Percentiles rank a stretch among this genome's conserved stretches.
These are phyloP conservation scores for Pseudanteris insignis DNA, from an alignment of 2,888 invertebrate genomes.

Conservation along the genomic window DNA sequence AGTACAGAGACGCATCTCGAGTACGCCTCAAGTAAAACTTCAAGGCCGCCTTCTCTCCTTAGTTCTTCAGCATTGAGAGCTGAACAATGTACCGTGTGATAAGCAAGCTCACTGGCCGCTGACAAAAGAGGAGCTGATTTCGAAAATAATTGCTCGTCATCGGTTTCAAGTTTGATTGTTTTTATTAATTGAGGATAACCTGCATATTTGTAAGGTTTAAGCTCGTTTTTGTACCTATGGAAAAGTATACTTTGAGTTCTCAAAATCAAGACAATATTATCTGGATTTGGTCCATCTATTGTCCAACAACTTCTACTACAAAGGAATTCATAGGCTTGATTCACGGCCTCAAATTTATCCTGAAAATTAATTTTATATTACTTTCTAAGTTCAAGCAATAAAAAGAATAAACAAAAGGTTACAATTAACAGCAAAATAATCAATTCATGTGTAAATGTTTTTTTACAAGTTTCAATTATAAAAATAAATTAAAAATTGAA, in stretches of 20 bases:
- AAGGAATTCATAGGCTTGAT: constrained; percentile 97
- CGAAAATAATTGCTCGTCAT: constrained; percentile 91
- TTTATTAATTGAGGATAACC: constrained; percentile 97
- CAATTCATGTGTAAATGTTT: no score
- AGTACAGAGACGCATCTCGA: constrained; percentile 93
- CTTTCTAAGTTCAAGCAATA: not conserved
- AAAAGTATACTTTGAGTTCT: constrained; percentile 95
- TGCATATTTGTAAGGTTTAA: constrained; percentile 97
- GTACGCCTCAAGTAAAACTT: constrained; percentile 89
- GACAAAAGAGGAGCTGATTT: constrained; percentile 84
- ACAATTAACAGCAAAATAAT: no score
- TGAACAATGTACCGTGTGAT: constrained; percentile 95
- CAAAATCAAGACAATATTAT: constrained; percentile 91
- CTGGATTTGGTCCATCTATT: constrained; percentile 90
- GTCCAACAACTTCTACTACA: constrained; percentile 90
- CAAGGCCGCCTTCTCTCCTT: constrained; percentile 90
- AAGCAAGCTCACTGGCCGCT: constrained; percentile 93
- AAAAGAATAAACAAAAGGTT: not conserved
- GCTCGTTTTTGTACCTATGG: constrained; percentile 85
- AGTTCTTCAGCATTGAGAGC: constrained; percentile 98
- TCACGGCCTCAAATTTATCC: constrained; percentile 96
- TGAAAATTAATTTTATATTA: constrained; percentile 58
- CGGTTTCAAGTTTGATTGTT: constrained; percentile 93
- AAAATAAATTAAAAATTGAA: no score
- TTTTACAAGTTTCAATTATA: no score